A percentile compares a stretch with the other conserved stretches of the same genome.
Conservation (phyloP, 2,888 invertebrate species). For the Schizotus pectinicornis region DNA sequence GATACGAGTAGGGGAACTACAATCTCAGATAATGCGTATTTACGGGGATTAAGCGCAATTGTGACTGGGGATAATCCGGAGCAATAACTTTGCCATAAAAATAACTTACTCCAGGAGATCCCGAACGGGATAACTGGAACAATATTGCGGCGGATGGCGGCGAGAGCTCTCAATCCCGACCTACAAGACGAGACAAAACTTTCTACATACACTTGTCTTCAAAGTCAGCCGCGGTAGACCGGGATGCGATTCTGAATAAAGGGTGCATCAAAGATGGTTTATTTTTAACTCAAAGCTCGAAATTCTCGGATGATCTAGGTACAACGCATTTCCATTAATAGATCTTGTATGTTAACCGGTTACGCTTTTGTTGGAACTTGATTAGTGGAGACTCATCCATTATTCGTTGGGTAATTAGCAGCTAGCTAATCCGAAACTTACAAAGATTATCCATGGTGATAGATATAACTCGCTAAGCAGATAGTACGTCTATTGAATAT, state of each 20-base stretch:
- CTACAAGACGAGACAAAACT: conserved; percentile 4
- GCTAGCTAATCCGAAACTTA: conserved; percentile 11
- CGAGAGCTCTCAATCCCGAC: conserved; percentile 1
- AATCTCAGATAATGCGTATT: conserved; percentile 40
- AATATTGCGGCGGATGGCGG: conserved; percentile 10
- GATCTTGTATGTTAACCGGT: conserved; percentile 17
- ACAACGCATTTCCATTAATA: conserved; percentile 23
- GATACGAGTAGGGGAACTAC: conserved; percentile 32
- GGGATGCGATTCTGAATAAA: too few relatives aligned
- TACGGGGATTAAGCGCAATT: conserved; percentile 40
- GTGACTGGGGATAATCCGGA: conserved; percentile 34
- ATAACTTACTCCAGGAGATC: conserved; percentile 18
- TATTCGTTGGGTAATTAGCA: conserved; percentile 23
- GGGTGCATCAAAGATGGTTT: too few relatives aligned
- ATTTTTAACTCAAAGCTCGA: too few relatives aligned
- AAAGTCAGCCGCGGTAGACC: too few relatives aligned
- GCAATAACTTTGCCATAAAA: conserved; percentile 24
- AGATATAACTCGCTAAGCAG: conserved; percentile 15
- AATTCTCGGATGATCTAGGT: neutral
- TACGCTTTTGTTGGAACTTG: conserved; percentile 21
- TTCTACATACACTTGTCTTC: neutral
- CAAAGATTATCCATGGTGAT: conserved; percentile 1
- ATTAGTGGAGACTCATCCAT: conserved; percentile 24
- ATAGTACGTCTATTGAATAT: too few relatives aligned
- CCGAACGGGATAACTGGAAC: conserved; percentile 14